Evolutionary conservation across 2,888 invertebrate species (phyloP), one percentile per base, ranked within the genome.

Genomic region (Sipha maydis): DNA sequence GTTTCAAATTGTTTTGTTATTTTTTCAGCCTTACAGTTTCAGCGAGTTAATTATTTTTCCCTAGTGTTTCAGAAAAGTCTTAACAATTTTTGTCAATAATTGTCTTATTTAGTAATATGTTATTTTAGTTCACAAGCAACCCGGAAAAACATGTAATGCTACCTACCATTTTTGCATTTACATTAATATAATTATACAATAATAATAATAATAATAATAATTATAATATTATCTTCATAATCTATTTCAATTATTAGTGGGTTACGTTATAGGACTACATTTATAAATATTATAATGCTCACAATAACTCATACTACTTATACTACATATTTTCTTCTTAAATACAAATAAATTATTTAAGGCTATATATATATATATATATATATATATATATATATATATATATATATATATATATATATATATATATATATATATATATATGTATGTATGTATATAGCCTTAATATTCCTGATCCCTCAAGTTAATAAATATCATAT

Each of bases 11-110:
- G 83, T 84, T 89, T 89, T 89, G 85, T 83, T 89, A 83, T 83
- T 83, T 83, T 89, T 85, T 89, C 79, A 80, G 83, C 83, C 83
- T 89, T 83, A 89, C 85, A 89, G 89, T 85, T 89, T 89, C 89
- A 88, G 88, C 88, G 88, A 88, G 88, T 88, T 88, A 88, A 88
- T 75, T 75, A 88, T 88, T 88, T 88, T 86, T 86, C 80, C 86
- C 86, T 82, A 88, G 61, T 88, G 75, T 88, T 88, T 88, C 88
- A 88, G 88, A 88, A 85, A 85, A 88, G 88, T 88, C 88, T 88
- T 88, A 88, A 88, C 88, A 88, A 88, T 88, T 88, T 88, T 88
- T 82, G 80, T 88, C 75, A 88, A 80, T 88, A 88, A 88, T 88
- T 75, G 80, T 88, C 88, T 88, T 88, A 88, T 88, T 88, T 88